These are phyloP conservation scores for Spodoptera exigua DNA, from an alignment of 2,888 invertebrate genomes.

Conservation along the genomic window DNA sequence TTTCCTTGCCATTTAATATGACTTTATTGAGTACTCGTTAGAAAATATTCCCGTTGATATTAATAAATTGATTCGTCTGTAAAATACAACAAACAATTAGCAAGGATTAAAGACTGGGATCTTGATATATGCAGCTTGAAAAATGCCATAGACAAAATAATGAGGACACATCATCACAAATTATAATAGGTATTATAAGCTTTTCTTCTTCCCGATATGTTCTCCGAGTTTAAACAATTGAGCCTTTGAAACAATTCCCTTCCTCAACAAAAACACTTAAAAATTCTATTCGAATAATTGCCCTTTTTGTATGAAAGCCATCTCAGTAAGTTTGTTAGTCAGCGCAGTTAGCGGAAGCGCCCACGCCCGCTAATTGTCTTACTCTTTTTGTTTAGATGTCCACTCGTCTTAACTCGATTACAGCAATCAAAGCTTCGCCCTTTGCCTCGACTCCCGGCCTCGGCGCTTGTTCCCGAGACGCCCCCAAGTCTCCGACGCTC, in stretches of 20 bases:
- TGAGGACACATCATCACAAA: too few species aligned
- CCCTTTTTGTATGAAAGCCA: constrained; percentile 55
- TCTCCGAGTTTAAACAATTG: background rate
- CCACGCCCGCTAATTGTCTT: constrained; percentile 84
- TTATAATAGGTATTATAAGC: too few species aligned
- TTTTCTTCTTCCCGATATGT: constrained; percentile 6
- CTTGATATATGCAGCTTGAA: too few species aligned
- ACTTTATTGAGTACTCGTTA: constrained; percentile 17
- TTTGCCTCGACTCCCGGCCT: constrained; percentile 69
- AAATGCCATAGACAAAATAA: background rate
- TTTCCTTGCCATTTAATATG: constrained; percentile 23
- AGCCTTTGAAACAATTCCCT: background rate
- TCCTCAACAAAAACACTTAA: constrained; percentile 29
- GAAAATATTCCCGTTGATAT: constrained; percentile 10
- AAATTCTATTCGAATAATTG: constrained; percentile 54
- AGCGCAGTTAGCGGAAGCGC: constrained; percentile 75
- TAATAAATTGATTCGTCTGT: too few species aligned
- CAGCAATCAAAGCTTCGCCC: constrained; percentile 84
- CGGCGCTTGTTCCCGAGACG: constrained; percentile 63
- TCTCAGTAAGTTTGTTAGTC: constrained; percentile 67
- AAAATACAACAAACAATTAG: too few species aligned
- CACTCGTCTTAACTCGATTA: constrained; percentile 85
- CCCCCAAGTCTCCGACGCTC: constrained; percentile 69
- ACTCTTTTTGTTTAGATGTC: constrained; percentile 86
- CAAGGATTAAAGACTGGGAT: too few species aligned